Base-by-base conservation (phyloP, 2,888 invertebrate species). In the Hypolimnas misippus region DNA sequence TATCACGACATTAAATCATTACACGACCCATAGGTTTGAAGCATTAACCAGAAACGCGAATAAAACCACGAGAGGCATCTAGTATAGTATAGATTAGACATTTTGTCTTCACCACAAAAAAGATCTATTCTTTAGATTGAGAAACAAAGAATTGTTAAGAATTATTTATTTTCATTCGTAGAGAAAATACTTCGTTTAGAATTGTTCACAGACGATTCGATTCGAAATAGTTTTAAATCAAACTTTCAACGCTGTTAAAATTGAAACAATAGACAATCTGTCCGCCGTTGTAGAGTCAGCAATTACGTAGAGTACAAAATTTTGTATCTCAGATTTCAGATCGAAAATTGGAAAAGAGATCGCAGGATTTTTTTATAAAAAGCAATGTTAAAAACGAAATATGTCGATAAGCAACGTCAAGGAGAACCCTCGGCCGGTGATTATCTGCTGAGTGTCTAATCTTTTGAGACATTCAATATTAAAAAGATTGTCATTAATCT, bases 371-470 rank as follows among this genome's bases (percentile, higher is more conserved):
- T n/a, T 35, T 54, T 25, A 49, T 59, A 25, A 42, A 55, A 56
- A 38, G 42, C 49, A 35, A 54, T 63, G 63, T n/a, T n/a, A 59
- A 56, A 59, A 33, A 25, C 21, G 44, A 35, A 65, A 54, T 52
- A 52, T 52, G 46, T 55, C 51, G 44, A 56, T 52, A 57, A 53
- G 60, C 52, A 58, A 57, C 52, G 60, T 64, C 52, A 35, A 60
- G 60, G 12, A 21, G 44, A 57, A 60, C 56, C 53, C 60, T 51
- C 40, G 25, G 25, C 21, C 16, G 33, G 12, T 51, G 46, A 60
- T 63, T 56, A 59, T 56, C 52, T 57, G 21, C 42, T 21, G n/a
- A 54, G 21, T 57, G 53, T 50, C 21, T 59, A 44, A 59, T 59
- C 52, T 59, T 53, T 52, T 52, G 52, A n/a, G n/a, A 52, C 33